Evolutionary conservation across 2,113 vertebrate genomes (phyloP).

Genomic region (Entomyzon cyanotis): DNA sequence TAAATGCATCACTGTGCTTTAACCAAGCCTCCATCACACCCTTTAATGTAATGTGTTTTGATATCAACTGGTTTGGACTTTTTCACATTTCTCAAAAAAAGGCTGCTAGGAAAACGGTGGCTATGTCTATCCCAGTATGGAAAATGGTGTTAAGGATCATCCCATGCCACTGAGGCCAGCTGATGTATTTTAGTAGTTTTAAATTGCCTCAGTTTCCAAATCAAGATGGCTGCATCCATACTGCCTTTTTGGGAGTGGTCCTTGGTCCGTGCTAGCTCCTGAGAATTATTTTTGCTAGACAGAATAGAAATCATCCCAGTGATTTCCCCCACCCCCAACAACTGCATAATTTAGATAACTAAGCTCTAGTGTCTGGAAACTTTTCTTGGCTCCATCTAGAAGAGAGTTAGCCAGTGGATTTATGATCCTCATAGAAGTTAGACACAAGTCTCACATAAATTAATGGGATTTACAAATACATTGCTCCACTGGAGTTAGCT

Average conservation of each 20-base stretch:
- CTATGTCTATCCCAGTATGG: fast-evolving
- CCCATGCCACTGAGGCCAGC: background rate
- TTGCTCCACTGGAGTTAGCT: background rate
- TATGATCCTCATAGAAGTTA: background rate
- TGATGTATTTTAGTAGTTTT: background rate
- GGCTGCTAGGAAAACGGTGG: background rate
- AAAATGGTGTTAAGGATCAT: background rate
- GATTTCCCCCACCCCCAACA: background rate
- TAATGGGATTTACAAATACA: slow-evolving; percentile 29
- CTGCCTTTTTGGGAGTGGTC: background rate
- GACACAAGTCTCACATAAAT: background rate
- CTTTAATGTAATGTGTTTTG: background rate
- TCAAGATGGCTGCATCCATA: background rate
- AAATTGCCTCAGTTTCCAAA: background rate
- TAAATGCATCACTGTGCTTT: background rate
- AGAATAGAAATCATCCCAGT: background rate
- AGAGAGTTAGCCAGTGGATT: slow-evolving; percentile 9
- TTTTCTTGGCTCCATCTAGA: slow-evolving; percentile 17
- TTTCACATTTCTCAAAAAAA: background rate
- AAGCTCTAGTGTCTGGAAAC: background rate
- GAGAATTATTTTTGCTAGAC: background rate
- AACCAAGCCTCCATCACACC: background rate
- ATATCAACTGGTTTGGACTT: background rate
- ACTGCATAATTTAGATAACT: slow-evolving; percentile 21
- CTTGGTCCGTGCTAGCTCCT: background rate